Evolutionary conservation across 1,140 invertebrate genomes (phyloP).

Genomic region (Oreohelix idahoensis): DNA sequence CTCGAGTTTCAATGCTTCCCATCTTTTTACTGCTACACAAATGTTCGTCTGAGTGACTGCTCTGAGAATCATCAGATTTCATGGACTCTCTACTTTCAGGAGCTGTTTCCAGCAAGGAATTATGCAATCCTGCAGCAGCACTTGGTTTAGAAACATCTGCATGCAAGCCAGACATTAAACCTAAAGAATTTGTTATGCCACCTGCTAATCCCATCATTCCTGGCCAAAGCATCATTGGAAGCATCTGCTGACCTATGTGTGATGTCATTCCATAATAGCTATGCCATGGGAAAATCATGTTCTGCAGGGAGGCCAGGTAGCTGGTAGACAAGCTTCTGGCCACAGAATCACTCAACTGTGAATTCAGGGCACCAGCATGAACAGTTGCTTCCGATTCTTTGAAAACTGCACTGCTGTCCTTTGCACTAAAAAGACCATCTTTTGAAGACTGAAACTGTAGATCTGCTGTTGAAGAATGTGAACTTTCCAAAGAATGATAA

Average conservation of each 20-base stretch:
- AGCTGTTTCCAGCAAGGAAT: background rate
- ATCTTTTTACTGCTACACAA: background rate
- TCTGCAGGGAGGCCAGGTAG: conserved; percentile 34
- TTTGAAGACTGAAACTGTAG: background rate
- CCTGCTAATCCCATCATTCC: conserved; percentile 29
- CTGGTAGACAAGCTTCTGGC: conserved; percentile 28
- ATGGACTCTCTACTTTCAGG: background rate
- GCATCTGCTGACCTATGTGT: conserved; percentile 28
- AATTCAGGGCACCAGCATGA: background rate
- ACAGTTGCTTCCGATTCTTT: background rate
- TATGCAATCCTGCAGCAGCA: background rate
- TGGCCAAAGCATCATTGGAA: conserved; percentile 38
- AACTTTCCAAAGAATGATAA: conserved; percentile 15
- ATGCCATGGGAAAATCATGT: conserved; percentile 36
- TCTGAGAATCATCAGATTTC: conserved; percentile 6
- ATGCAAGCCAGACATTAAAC: conserved; percentile 7
- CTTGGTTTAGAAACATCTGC: background rate
- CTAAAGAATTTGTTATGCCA: conserved; percentile 12
- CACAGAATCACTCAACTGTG: conserved; percentile 15
- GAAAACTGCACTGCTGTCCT: background rate
- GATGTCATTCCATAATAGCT: conserved; percentile 34
- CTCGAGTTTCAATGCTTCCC: background rate
- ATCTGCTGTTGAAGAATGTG: conserved; percentile 9
- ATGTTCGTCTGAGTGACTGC: background rate
- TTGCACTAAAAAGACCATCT: background rate